Evolutionary conservation across 2,797 vertebrate genomes (phyloP).

Genomic region (Argentina silus): DNA sequence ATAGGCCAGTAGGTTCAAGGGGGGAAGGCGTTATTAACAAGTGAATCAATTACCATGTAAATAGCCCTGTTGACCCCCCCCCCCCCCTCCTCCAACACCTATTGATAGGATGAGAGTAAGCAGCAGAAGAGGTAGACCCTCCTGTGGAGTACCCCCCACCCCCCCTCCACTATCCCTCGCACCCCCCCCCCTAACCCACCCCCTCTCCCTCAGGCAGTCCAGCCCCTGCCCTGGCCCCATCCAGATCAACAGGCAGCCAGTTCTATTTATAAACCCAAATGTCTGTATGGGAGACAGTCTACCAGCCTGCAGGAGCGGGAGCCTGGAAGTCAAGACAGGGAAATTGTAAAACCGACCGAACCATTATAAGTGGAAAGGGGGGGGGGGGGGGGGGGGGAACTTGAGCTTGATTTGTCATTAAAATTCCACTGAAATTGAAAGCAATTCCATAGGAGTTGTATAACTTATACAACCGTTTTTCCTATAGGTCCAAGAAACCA

Average conservation of each 20-base stretch:
- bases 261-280: slow-evolving; percentile 20
- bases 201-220: slow-evolving; percentile 17
- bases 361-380: neutral
- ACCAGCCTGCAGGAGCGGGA: neutral
- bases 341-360: neutral
- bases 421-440: slow-evolving; percentile 7
- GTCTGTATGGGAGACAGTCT: neutral
- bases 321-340: slow-evolving; percentile 51
- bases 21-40: slow-evolving; percentile 55
- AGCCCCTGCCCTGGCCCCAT: slow-evolving; percentile 26
- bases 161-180: slow-evolving; percentile 18
- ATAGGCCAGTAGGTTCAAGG: slow-evolving; percentile 25
- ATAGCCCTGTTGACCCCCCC: slow-evolving; percentile 57
- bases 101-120: slow-evolving; percentile 22
- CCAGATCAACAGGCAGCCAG: slow-evolving; percentile 29
- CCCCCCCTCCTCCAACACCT: slow-evolving; percentile 37
- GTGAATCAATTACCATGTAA: slow-evolving; percentile 65
- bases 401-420: neutral
- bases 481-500: neutral
- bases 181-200: slow-evolving; percentile 26
- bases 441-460: neutral
- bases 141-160: slow-evolving; percentile 7
- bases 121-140: slow-evolving; percentile 36
- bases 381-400: too few species aligned
- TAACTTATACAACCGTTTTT: neutral